A percentile compares a stretch with the other conserved stretches of the same genome.
Conservation (phyloP, 2,888 invertebrate genomes). For the Leptothorax acervorum region DNA sequence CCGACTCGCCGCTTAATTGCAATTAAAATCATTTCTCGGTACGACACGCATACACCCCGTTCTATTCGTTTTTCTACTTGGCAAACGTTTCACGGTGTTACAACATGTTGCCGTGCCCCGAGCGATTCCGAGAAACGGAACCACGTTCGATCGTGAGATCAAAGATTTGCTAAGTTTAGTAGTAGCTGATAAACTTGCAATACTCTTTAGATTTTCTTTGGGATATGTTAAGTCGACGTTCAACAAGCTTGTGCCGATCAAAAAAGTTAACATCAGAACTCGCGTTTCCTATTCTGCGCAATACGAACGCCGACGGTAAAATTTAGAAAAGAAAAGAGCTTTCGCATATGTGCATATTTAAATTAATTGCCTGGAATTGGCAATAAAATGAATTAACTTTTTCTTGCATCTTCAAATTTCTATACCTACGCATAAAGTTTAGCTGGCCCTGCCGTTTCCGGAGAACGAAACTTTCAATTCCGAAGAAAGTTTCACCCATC, state of each 20-base stretch:
- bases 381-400: background rate
- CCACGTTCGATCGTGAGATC: background rate
- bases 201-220: background rate
- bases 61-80: conserved; percentile 51
- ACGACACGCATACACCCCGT: conserved; percentile 33
- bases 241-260: background rate
- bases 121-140: conserved; percentile 18
- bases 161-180: conserved; percentile 37
- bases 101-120: background rate
- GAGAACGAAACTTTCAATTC: conserved; percentile 13
- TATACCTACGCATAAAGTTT: conserved; percentile 53
- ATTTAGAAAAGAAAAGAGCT: background rate
- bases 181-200: background rate
- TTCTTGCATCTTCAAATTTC: background rate
- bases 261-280: background rate
- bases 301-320: background rate
- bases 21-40: conserved; percentile 74
- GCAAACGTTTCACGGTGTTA: conserved; percentile 48
- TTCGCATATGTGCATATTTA: background rate
- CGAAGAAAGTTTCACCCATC: conserved; percentile 45
- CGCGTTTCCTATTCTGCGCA: background rate
- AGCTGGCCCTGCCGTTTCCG: conserved; percentile 48
- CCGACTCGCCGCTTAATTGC: conserved; percentile 77
- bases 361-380: background rate
- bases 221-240: background rate